phyloP scores from a whole-genome alignment of 2,113 vertebrate species.

The Psittacus erithacus region DNA sequence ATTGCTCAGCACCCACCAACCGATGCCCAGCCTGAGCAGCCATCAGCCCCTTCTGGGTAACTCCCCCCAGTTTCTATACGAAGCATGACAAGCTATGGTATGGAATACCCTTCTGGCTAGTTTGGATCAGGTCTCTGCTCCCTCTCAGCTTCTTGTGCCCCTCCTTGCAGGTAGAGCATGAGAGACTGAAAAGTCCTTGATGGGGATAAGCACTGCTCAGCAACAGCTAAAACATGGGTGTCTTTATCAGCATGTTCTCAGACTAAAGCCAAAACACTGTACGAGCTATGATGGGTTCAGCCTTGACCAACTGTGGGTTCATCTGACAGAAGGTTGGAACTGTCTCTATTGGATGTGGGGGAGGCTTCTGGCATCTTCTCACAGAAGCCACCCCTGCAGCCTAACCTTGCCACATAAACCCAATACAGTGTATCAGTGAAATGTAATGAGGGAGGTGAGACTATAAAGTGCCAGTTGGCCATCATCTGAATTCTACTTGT shows the following conservation, averaged over 20 bases:
- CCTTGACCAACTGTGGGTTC: fast-evolving
- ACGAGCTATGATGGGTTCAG: not conserved
- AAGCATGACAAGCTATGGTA: not conserved
- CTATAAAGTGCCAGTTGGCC: not conserved
- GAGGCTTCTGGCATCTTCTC: not conserved
- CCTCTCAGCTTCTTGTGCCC: not conserved
- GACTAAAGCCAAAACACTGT: not conserved
- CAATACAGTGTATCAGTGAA: not conserved
- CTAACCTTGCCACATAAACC: not conserved
- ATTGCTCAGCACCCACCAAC: not conserved
- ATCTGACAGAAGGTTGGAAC: not conserved
- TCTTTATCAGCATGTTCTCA: not conserved
- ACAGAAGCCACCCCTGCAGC: not conserved
- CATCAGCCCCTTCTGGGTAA: not conserved
- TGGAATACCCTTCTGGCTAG: not conserved
- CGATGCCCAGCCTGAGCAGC: not conserved
- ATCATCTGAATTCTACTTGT: fast-evolving
- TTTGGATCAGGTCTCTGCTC: not conserved
- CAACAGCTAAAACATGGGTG: not conserved
- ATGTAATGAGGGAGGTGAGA: not conserved
- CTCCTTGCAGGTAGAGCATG: not conserved
- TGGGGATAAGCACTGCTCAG: not conserved
- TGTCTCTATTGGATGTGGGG: not conserved
- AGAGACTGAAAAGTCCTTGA: not conserved
- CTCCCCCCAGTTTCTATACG: not conserved